phyloP scores from a whole-genome alignment of 1,140 invertebrate species.

The Drusus annulatus region DNA sequence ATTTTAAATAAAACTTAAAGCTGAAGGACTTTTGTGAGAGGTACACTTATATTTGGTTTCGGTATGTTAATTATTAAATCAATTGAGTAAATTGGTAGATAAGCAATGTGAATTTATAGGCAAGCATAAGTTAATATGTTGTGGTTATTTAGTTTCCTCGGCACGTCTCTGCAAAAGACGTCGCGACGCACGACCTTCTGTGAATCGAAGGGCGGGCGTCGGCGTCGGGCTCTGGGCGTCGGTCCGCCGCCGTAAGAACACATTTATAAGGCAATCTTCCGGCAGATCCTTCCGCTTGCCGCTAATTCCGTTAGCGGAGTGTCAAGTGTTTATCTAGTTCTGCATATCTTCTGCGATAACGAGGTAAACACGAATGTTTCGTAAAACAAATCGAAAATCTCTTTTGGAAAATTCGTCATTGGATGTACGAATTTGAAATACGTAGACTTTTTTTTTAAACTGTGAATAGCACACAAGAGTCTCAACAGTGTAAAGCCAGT shows the following conservation, averaged over 20 bases:
- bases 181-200: not conserved
- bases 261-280: constrained; percentile 40
- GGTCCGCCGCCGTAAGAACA: constrained; percentile 18
- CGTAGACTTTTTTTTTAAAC: no score
- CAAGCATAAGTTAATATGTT: not conserved
- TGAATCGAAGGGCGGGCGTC: no score
- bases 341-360: not conserved
- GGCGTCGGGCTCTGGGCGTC: not conserved
- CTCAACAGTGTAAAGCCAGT: no score
- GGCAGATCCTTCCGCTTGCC: constrained; percentile 36
- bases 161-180: constrained; percentile 9
- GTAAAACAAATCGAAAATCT: no score
- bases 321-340: constrained; percentile 36
- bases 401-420: no score
- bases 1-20: no score
- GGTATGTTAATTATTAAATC: no score
- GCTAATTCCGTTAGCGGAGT: constrained; percentile 35
- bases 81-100: not conserved
- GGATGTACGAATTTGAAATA: no score
- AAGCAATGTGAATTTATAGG: not conserved
- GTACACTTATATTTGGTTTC: no score
- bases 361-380: no score
- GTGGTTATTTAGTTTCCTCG: not conserved
- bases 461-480: no score
- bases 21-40: no score